A percentile compares a stretch with the other conserved stretches of the same genome.
phyloP scores from a whole-genome alignment of 2,113 vertebrate genomes.

The Chionis minor region DNA sequence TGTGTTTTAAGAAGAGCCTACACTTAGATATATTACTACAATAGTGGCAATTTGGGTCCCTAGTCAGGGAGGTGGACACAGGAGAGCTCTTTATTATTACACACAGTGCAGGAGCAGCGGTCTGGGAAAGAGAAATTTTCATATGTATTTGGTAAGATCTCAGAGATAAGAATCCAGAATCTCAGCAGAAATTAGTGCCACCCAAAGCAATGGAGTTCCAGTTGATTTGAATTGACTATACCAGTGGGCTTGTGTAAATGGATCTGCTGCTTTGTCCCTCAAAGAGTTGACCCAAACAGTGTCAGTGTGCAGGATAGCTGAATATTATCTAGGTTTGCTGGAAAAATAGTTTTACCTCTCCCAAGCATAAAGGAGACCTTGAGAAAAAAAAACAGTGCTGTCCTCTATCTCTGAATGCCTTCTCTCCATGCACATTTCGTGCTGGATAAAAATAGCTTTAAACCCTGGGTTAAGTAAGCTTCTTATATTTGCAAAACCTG shows the following conservation, averaged over 20 bases:
- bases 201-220: neutral
- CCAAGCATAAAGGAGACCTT: neutral
- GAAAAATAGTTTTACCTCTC: neutral
- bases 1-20: neutral
- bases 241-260: neutral
- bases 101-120: neutral
- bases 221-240: neutral
- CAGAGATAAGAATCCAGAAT: neutral
- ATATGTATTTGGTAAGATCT: neutral
- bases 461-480: constrained; percentile 56
- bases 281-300: neutral
- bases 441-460: constrained; percentile 51
- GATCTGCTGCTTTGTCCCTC: neutral
- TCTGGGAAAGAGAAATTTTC: neutral
- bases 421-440: neutral
- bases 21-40: neutral
- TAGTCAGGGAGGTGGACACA: neutral
- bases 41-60: neutral
- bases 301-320: neutral
- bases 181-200: neutral
- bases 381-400: neutral
- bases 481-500: constrained; percentile 37
- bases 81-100: neutral
- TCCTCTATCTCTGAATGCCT: neutral
- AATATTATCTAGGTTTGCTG: neutral